phyloP scores from a whole-genome alignment of 2,888 invertebrate species.

The Eueremaeus valkanovi region DNA sequence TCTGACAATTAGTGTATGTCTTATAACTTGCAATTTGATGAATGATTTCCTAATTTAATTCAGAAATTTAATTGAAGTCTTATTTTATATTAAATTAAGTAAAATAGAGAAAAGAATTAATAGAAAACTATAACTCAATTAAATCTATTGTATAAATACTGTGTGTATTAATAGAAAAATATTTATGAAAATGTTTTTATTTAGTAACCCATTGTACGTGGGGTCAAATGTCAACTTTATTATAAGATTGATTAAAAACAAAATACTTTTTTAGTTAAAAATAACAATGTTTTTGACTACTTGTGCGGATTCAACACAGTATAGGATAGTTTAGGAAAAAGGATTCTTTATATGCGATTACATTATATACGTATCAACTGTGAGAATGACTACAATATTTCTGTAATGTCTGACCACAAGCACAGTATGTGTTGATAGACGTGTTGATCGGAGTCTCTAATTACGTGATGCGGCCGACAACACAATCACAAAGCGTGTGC shows the following conservation, averaged over 20 bases:
- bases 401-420: neutral
- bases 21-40: neutral
- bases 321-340: too few species aligned
- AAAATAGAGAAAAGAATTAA: neutral
- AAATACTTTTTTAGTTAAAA: too few species aligned
- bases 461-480: slow-evolving; percentile 15
- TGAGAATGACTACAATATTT: neutral
- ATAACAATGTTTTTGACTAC: too few species aligned
- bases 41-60: slow-evolving; percentile 5
- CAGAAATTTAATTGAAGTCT: slow-evolving; percentile 9
- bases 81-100: neutral
- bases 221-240: slow-evolving; percentile 5
- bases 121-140: slow-evolving; percentile 1
- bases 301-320: too few species aligned
- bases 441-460: slow-evolving; percentile 22
- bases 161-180: neutral
- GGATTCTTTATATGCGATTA: neutral
- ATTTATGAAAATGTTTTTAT: too few species aligned
- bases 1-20: neutral
- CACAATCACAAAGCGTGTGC: slow-evolving; percentile 23
- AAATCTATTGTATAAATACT: neutral
- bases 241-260: too few species aligned
- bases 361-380: slow-evolving; percentile 16
- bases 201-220: too few species aligned
- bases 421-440: slow-evolving; percentile 33